Percentiles rank a stretch among this genome's conserved stretches.
Evolutionary conservation across 2,797 vertebrate species (phyloP).

Genomic region (Chrysolophus pictus): DNA sequence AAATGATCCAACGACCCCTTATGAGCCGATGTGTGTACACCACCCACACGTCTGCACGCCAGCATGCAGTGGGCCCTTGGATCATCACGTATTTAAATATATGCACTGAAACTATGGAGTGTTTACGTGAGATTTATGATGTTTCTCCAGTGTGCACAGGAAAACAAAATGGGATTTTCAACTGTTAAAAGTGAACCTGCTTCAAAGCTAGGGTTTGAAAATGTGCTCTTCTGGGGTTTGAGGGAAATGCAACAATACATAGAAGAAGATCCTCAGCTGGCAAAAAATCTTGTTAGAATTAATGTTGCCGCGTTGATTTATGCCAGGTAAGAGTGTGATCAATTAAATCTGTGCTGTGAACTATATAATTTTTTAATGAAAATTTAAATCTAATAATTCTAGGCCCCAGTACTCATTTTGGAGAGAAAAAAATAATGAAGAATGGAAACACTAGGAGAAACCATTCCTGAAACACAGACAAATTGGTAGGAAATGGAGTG

Average conservation of each 20-base stretch:
- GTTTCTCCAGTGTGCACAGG: background rate
- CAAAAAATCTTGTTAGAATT: constrained; percentile 31
- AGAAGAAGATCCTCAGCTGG: constrained; percentile 18
- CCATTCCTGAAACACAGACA: background rate
- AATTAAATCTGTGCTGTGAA: constrained; percentile 53
- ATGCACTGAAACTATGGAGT: background rate
- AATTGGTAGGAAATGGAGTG: constrained; percentile 54
- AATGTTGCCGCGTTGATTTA: constrained; percentile 37
- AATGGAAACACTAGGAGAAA: background rate
- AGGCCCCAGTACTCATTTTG: background rate
- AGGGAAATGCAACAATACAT: background rate
- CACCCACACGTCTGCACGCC: background rate
- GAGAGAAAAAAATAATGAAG: background rate
- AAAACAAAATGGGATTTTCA: constrained; percentile 1
- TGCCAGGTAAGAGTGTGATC: constrained; percentile 49
- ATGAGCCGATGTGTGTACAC: background rate
- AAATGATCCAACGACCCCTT: constrained; percentile 33
- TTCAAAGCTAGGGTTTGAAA: constrained; percentile 29
- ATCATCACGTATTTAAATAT: constrained; percentile 40
- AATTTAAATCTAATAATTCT: background rate
- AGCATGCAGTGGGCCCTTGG: background rate
- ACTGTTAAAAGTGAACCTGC: background rate
- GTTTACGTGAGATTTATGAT: constrained; percentile 33
- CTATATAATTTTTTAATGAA: constrained; percentile 8
- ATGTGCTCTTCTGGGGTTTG: background rate